Conservation (phyloP, 2,113 vertebrate species). For the Sakesphorus luctuosus region DNA sequence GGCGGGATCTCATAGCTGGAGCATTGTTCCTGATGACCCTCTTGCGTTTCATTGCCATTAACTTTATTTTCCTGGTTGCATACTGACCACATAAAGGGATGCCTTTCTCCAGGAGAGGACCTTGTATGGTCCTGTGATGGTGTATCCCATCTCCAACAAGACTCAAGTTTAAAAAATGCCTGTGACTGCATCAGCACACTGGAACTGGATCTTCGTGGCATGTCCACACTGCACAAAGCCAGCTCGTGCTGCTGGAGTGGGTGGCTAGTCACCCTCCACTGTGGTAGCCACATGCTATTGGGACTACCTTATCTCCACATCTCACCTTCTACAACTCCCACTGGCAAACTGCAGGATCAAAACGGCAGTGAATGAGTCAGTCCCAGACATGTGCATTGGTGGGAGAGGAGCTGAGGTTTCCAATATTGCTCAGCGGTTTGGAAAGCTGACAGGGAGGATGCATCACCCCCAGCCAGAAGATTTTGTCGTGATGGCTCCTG, state of each 20-base stretch:
- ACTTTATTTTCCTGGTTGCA: not conserved
- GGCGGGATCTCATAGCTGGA: constrained; percentile 18
- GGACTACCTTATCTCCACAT: not conserved
- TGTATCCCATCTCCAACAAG: not conserved
- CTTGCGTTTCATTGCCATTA: not conserved
- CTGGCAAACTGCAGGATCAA: not conserved
- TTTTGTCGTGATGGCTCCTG: constrained; percentile 22
- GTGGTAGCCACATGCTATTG: not conserved
- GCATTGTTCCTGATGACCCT: not conserved
- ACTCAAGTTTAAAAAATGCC: not conserved
- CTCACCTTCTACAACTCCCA: not conserved
- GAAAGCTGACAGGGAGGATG: not conserved
- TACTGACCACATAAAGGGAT: accelerated
- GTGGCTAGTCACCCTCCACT: not conserved
- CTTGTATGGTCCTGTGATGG: not conserved
- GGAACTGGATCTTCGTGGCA: not conserved
- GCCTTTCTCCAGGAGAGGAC: not conserved
- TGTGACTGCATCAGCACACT: not conserved
- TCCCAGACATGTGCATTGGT: accelerated
- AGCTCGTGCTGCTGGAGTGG: not conserved
- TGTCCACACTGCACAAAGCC: not conserved
- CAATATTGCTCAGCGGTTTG: constrained; percentile 2
- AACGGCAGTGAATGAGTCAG: not conserved
- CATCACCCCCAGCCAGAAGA: not conserved
- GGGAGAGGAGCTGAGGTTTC: not conserved